Conservation (phyloP, 2,888 invertebrate species). For the Drosophila trichaetosa region DNA sequence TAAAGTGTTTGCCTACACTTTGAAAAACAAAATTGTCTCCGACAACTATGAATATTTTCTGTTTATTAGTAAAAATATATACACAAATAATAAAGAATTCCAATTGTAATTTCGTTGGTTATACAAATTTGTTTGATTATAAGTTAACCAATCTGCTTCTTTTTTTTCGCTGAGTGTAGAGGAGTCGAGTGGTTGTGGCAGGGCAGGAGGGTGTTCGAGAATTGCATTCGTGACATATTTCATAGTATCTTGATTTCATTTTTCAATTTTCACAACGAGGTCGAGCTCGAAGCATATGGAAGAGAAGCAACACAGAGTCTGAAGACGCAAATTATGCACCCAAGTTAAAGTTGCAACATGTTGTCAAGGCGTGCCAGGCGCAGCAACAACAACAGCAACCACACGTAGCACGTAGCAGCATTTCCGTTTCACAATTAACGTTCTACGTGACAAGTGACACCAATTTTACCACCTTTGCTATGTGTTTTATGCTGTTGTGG, state of each 20-base stretch:
- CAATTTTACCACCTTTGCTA: slow-evolving; percentile 81
- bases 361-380: slow-evolving; percentile 68
- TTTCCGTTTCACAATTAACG: slow-evolving; percentile 81
- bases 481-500: slow-evolving; percentile 66
- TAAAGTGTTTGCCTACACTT: slow-evolving; percentile 40
- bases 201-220: slow-evolving; percentile 21
- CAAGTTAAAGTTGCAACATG: slow-evolving; percentile 63
- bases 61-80: no score
- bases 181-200: neutral
- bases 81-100: neutral
- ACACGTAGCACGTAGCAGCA: slow-evolving; percentile 62
- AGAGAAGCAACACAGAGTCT: slow-evolving; percentile 39
- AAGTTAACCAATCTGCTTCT: neutral
- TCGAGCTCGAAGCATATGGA: slow-evolving; percentile 20
- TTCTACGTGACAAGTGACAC: slow-evolving; percentile 83
- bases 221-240: slow-evolving; percentile 76
- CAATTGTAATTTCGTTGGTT: neutral
- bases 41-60: neutral
- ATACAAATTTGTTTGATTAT: neutral
- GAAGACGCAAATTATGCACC: slow-evolving; percentile 71
- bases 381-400: slow-evolving; percentile 29
- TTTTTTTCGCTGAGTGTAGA: neutral
- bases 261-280: slow-evolving; percentile 73
- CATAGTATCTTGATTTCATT: slow-evolving; percentile 75
- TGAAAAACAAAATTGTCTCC: neutral